These are phyloP conservation scores for Notolepis coatsorum DNA, from an alignment of 2,797 vertebrate species.

Conservation along the genomic window DNA sequence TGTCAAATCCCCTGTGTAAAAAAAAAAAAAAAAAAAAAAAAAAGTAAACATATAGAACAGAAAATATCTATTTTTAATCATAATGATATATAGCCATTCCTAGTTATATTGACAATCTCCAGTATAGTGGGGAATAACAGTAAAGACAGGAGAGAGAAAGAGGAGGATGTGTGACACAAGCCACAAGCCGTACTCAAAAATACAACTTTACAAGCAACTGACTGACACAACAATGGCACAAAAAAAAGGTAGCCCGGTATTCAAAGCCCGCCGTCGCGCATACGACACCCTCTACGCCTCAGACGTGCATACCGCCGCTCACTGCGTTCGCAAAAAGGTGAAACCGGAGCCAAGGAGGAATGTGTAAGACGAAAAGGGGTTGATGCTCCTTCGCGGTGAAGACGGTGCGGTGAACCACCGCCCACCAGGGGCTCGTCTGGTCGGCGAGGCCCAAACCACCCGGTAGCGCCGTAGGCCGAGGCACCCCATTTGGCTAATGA, in stretches of 20 bases:
- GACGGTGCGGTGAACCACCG: conserved; percentile 63
- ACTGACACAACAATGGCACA: conserved; percentile 26
- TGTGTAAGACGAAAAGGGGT: conserved; percentile 40
- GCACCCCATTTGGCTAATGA: conserved; percentile 86
- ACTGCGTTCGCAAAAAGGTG: conserved; percentile 29
- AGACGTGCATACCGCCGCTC: neutral
- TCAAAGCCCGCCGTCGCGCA: neutral
- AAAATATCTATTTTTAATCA: no score
- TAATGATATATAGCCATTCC: no score
- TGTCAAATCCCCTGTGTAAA: no score
- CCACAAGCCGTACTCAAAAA: no score
- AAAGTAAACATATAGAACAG: no score
- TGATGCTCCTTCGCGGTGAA: conserved; percentile 51
- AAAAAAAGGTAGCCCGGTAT: no score
- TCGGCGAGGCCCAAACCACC: conserved; percentile 75
- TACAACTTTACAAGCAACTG: no score
- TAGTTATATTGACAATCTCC: no score
- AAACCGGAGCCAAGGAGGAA: conserved; percentile 45
- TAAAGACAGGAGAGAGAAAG: no score
- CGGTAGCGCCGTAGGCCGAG: conserved; percentile 71
- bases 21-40: no score
- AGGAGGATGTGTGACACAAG: no score
- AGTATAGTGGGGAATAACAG: no score
- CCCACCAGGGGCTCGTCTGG: conserved; percentile 73
- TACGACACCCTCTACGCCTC: conserved; percentile 17